Evolutionary conservation across 2,888 invertebrate genomes (phyloP), one percentile per base, ranked within the genome.

Genomic region (Cinara cedri): DNA sequence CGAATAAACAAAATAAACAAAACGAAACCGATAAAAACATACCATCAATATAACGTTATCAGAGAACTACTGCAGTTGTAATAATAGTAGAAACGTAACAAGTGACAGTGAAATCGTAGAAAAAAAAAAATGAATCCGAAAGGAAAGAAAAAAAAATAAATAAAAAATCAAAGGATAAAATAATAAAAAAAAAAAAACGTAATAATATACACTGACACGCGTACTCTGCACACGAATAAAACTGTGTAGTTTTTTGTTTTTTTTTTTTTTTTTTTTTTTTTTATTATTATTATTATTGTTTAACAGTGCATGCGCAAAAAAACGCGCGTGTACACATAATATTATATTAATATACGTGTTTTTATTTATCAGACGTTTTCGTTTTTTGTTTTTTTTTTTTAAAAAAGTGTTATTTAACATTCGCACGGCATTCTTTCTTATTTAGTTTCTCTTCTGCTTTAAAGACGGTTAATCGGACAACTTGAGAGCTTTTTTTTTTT

Each of bases 211-310:
- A 74, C 26, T 63, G 63, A 26, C 76, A 76, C 44, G 19, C 55
- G 57, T 76, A 57, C 76, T n/a, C n/a, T 76, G 26, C 76, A 76
- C 46, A 76, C 65, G 26, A 66, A 76, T 54, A 76, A 76, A 66
- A 66, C 76, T 76, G 76, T 76, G 13, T 51, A 54, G 6, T 24
- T 71, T 70, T 44, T 34, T 34, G 3, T 34, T 34, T 34, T n/a
- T n/a, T n/a, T n/a, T n/a, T n/a, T n/a, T n/a, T n/a, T n/a, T n/a
- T n/a, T n/a, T n/a, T n/a, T n/a, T n/a, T 51, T 42, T 51, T 42
- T 54, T 60, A 51, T 19, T 21, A 44, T 54, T 60, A 57, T 57
- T 34, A 60, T 16, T 55, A 24, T 71, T 9, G 55, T 57, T 65
- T 75, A 65, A 44, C 42, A 24, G 54, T 75, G 42, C 24, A 44